Base-by-base conservation (phyloP, 2,888 invertebrate species). In the Chrysina gloriosa region DNA sequence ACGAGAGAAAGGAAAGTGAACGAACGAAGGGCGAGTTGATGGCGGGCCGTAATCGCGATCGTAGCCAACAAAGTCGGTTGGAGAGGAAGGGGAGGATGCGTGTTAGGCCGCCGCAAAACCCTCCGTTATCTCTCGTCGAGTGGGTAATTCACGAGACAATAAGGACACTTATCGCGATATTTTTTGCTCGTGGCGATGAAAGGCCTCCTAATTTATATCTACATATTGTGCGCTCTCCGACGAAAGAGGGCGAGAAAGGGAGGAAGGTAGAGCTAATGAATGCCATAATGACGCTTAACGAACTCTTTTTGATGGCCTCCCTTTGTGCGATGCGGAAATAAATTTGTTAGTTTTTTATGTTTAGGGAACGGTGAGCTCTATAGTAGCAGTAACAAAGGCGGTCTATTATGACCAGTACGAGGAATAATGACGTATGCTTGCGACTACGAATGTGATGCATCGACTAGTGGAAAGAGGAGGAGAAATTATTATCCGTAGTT, bases 61-160 rank as follows among this genome's bases (percentile, higher is more conserved):
- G n/a, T 6, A 21, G 19, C 9, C 6, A n/a, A 23, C 23, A 34
- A n/a, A 34, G 7, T 34, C 34, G 11, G 7, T 7, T 34, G 34
- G 11, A 34, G 11, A n/a, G 7, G 31, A 11, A 7, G 34, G 7
- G 11, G 29, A 9, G 27, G 27, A 16, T 29, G 50, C 50, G 25
- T 19, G 7, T 7, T 23, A n/a, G 4, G 29, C 14, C 29, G 14
- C 58, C 58, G 16, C 27, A 58, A 39, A 58, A 58, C 39, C 58
- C 58, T 58, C 58, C 58, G 39, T 58, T 58, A 58, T 58, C 58
- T 58, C 58, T 11, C 36, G 36, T 25, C 39, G 58, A 58, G 58
- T 58, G 58, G 39, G 58, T 58, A 58, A 58, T 58, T 58, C 58
- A 58, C 58, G 36, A 58, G 58, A 58, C 58, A 58, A 58, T 58